Evolutionary conservation across 1,140 invertebrate species (phyloP).

Genomic region (Adoxophyes honmai): DNA sequence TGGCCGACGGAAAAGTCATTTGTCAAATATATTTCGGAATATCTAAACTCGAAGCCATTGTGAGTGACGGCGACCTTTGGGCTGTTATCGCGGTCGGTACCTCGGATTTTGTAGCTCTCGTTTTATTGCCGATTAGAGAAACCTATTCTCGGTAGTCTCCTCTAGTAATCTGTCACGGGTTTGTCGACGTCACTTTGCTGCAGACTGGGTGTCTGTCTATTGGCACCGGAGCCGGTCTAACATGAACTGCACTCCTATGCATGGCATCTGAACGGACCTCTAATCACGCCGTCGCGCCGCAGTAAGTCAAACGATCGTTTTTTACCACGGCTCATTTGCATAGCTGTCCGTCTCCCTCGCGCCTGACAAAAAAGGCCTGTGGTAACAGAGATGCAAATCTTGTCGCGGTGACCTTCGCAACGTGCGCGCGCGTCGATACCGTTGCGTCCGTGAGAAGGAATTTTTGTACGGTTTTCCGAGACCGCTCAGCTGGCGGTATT

Average conservation of each 20-base stretch:
- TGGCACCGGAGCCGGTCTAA: neutral
- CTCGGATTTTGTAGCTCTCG: no score
- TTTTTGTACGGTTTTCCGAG: conserved; percentile 42
- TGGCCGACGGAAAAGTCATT: neutral
- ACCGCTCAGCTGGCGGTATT: conserved; percentile 27
- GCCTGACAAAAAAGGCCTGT: conserved; percentile 9
- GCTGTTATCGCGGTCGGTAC: neutral
- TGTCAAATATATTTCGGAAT: conserved; percentile 12
- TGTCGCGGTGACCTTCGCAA: conserved; percentile 44
- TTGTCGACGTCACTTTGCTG: conserved; percentile 6
- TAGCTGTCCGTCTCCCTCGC: conserved; percentile 29
- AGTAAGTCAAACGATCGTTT: conserved; percentile 48
- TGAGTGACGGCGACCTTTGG: no score
- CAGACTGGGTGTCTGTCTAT: conserved; percentile 5
- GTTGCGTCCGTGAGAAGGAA: conserved; percentile 58
- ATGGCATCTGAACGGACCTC: conserved; percentile 1
- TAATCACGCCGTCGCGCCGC: conserved; percentile 30
- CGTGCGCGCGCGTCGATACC: conserved; percentile 55
- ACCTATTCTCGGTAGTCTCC: no score
- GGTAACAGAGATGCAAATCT: conserved; percentile 33
- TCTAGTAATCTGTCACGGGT: neutral
- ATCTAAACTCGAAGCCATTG: neutral
- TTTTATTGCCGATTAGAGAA: no score
- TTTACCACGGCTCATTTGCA: conserved; percentile 52
- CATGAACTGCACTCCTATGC: conserved; percentile 4